phyloP scores from a whole-genome alignment of 2,113 vertebrate genomes.

The Acrocephalus arundinaceus region DNA sequence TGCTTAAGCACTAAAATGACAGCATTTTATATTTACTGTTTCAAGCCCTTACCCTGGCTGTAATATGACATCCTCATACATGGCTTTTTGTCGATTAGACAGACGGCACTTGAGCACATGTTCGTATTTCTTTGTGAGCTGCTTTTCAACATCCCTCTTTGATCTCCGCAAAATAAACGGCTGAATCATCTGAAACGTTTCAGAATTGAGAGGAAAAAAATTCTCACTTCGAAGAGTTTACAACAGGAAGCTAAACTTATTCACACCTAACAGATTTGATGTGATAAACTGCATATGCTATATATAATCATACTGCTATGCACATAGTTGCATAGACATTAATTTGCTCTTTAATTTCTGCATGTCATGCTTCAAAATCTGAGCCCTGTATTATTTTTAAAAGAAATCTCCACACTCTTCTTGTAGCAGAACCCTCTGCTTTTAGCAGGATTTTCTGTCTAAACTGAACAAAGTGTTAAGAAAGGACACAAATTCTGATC shows the following conservation, averaged over 20 bases:
- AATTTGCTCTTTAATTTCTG: neutral
- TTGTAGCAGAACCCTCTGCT: neutral
- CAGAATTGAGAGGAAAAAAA: neutral
- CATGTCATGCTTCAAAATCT: neutral
- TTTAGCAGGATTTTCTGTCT: neutral
- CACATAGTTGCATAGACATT: neutral
- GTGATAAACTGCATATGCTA: neutral
- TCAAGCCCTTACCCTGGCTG: conserved; percentile 80
- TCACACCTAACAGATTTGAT: neutral
- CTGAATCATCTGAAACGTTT: conserved; percentile 84
- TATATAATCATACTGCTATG: neutral
- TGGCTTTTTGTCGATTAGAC: conserved; percentile 86
- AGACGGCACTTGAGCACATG: conserved; percentile 91
- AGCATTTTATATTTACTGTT: neutral
- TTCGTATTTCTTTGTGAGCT: conserved; percentile 90
- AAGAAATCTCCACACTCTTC: neutral
- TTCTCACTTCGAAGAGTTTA: neutral
- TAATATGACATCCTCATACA: conserved; percentile 91
- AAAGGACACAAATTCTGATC: neutral
- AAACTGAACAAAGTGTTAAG: neutral
- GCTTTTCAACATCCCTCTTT: conserved; percentile 92
- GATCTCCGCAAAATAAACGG: conserved; percentile 91
- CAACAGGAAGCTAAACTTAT: neutral
- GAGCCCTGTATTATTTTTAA: neutral
- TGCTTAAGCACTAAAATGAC: neutral